These are phyloP conservation scores for Bombus soroeensis DNA, from an alignment of 1,140 invertebrate species.

Conservation along the genomic window DNA sequence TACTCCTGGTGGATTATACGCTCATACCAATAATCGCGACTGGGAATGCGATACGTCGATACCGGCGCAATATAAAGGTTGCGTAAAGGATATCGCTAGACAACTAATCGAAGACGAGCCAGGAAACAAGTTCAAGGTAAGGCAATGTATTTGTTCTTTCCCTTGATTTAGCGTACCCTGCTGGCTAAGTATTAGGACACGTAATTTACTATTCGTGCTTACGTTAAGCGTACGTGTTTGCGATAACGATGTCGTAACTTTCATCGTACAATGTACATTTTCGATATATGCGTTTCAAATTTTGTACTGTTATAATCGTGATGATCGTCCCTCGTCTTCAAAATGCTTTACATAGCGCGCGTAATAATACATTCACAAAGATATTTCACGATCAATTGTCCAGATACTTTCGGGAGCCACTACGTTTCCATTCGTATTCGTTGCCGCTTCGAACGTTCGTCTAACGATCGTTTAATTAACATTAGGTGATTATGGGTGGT, in stretches of 20 bases:
- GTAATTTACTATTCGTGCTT: neutral
- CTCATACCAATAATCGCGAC: conserved; percentile 86
- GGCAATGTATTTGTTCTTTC: neutral
- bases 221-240: too few species aligned
- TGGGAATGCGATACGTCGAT: conserved; percentile 87
- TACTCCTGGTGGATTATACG: conserved; percentile 89
- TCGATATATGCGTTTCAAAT: neutral
- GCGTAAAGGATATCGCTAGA: conserved; percentile 85
- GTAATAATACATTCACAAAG: neutral
- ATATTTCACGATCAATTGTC: too few species aligned
- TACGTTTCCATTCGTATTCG: too few species aligned
- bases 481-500: conserved; percentile 85
- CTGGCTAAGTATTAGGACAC: neutral
- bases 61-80: conserved; percentile 75
- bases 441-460: neutral
- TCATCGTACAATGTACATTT: too few species aligned
- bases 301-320: too few species aligned
- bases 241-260: too few species aligned
- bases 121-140: conserved; percentile 86
- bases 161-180: neutral
- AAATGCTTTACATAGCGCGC: neutral
- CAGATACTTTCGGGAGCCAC: too few species aligned
- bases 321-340: neutral
- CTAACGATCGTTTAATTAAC: neutral
- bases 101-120: conserved; percentile 85